Evolutionary conservation across 2,797 vertebrate genomes (phyloP).

Genomic region (Ptychobarbus kaznakovi): DNA sequence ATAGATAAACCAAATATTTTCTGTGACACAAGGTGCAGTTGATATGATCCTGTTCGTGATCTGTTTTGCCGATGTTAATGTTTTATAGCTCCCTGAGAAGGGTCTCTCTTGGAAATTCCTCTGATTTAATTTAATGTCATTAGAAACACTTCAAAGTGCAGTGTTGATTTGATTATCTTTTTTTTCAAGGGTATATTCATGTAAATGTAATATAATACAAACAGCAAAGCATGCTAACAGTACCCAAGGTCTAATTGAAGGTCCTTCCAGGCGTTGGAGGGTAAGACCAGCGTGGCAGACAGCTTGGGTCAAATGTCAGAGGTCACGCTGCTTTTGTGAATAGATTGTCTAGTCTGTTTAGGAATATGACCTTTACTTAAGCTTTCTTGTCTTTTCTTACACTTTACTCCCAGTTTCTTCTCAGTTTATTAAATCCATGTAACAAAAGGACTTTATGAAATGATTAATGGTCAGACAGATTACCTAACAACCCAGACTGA

Average conservation of each 20-base stretch:
- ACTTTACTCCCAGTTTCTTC: not conserved
- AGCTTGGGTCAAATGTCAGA: conserved; percentile 46
- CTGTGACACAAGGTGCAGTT: conserved; percentile 34
- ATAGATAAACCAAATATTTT: conserved; percentile 51
- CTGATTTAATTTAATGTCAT: conserved; percentile 45
- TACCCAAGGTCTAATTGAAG: conserved; percentile 35
- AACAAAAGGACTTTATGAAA: not conserved
- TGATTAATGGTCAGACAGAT: conserved; percentile 6
- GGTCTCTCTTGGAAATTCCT: not conserved
- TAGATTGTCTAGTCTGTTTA: conserved; percentile 30
- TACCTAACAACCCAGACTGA: conserved; percentile 22
- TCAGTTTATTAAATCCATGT: conserved; percentile 2
- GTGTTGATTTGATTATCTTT: conserved; percentile 52
- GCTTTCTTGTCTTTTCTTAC: conserved; percentile 7
- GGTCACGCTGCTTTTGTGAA: conserved; percentile 34
- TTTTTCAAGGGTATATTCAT: conserved; percentile 53
- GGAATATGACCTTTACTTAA: conserved; percentile 39
- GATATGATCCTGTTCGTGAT: conserved; percentile 8
- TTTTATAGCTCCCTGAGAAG: conserved; percentile 7
- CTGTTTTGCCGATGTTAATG: conserved; percentile 15
- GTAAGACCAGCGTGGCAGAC: conserved; percentile 36
- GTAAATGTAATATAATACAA: conserved; percentile 20
- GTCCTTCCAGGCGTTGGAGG: conserved; percentile 27
- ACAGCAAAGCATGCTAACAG: conserved; percentile 16
- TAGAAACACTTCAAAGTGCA: conserved; percentile 21